phyloP scores from a whole-genome alignment of 30 jellyfish, hydroid and myxozoan genomes.

The Euphysa ruthae region DNA sequence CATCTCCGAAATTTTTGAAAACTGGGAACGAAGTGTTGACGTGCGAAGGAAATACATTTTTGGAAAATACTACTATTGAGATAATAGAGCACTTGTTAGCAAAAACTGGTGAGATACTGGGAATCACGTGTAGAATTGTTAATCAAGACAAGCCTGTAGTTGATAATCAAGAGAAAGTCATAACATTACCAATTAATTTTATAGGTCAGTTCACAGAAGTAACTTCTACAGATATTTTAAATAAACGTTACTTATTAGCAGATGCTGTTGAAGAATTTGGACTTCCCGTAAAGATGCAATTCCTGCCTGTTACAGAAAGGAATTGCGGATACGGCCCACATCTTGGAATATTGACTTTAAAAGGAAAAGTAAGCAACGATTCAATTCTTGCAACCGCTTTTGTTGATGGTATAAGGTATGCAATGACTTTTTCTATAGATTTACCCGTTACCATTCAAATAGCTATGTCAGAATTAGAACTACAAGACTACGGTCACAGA shows the following conservation, averaged over 20 bases:
- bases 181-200: constrained; percentile 44
- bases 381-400: constrained; percentile 54
- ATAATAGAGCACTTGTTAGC: neutral
- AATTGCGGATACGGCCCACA: constrained; percentile 64
- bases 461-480: constrained; percentile 45
- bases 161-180: neutral
- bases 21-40: neutral
- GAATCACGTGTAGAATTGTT: constrained; percentile 8
- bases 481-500: neutral
- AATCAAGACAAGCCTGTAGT: neutral
- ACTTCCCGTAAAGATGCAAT: constrained; percentile 50
- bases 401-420: constrained; percentile 50
- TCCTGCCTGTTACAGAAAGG: constrained; percentile 33
- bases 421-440: constrained; percentile 70
- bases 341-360: constrained; percentile 37
- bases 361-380: constrained; percentile 19
- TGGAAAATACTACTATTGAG: neutral
- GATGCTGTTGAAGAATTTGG: constrained; percentile 39
- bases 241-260: constrained; percentile 28
- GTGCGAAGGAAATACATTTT: neutral
- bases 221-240: constrained; percentile 29
- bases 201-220: constrained; percentile 47
- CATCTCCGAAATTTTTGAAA: constrained; percentile 1
- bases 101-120: neutral
- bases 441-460: constrained; percentile 65